Evolutionary conservation across 64 coral and sea anemone species (phyloP).

Genomic region (Montipora cactus): DNA sequence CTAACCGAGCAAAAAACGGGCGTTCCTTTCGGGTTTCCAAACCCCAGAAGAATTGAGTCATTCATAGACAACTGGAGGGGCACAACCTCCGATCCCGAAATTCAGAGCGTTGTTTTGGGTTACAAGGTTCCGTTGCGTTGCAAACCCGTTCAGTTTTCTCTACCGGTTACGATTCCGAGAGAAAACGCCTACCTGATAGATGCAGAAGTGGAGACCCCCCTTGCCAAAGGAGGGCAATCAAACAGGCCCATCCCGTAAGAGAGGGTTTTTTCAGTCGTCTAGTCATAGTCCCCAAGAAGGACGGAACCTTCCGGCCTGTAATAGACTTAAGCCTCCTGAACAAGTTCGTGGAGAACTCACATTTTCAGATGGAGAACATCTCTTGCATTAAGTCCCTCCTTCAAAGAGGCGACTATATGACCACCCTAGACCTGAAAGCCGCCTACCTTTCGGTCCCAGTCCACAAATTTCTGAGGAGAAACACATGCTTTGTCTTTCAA

Average conservation of each 20-base stretch:
- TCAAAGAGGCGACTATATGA: slow-evolving; percentile 14
- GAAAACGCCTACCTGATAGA: not conserved
- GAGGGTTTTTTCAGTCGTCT: not conserved
- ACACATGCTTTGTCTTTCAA: slow-evolving; percentile 4
- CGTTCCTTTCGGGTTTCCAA: slow-evolving; percentile 8
- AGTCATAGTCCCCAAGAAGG: slow-evolving; percentile 60
- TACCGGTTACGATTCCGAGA: not conserved
- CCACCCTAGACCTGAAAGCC: slow-evolving; percentile 66
- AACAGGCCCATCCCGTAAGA: not conserved
- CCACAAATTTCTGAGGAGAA: slow-evolving; percentile 21
- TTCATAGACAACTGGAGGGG: slow-evolving; percentile 16
- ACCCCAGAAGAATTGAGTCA: not conserved
- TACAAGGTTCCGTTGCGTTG: slow-evolving; percentile 19
- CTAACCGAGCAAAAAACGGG: not conserved
- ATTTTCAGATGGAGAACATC: slow-evolving; percentile 70
- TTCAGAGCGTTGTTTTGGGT: slow-evolving; percentile 26
- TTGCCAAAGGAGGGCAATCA: not conserved
- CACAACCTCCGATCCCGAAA: slow-evolving; percentile 40
- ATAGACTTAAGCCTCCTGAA: slow-evolving; percentile 58
- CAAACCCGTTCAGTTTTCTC: not conserved
- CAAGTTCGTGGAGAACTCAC: not conserved
- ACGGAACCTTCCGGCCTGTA: slow-evolving; percentile 24
- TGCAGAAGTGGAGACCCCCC: not conserved
- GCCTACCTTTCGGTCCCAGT: slow-evolving; percentile 61
- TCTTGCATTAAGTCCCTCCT: slow-evolving; percentile 13